phyloP scores from a whole-genome alignment of 2,113 vertebrate species.

The Dinomys branickii region DNA sequence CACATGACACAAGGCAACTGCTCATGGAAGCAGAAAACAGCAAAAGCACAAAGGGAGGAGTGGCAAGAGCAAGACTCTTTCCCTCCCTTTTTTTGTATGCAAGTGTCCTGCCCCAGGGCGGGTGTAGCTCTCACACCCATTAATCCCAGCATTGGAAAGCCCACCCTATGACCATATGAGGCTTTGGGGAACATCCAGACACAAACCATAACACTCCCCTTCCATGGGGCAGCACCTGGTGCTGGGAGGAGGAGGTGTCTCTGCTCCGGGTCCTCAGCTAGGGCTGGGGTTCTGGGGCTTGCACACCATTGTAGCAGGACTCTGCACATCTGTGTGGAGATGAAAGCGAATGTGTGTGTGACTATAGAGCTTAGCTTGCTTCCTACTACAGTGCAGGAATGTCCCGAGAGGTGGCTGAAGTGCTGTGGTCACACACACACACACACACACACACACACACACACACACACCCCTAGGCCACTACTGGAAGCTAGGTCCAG shows the following conservation, averaged over 20 bases:
- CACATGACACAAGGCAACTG: no score
- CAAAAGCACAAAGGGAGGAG: no score
- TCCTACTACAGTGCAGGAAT: not conserved
- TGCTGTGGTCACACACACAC: not conserved
- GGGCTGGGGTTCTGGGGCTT: not conserved
- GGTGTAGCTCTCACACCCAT: no score
- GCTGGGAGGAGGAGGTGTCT: not conserved
- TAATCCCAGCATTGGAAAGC: no score
- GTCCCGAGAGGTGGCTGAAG: no score
- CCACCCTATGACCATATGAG: no score
- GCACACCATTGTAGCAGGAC: not conserved
- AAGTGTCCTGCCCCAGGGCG: no score
- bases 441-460: no score
- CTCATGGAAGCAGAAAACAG: no score
- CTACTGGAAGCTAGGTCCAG: not conserved
- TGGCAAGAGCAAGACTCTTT: no score
- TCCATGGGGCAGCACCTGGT: not conserved
- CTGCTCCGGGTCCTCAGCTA: not conserved
- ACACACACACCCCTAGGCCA: not conserved
- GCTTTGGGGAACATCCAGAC: no score
- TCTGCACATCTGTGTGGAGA: not conserved
- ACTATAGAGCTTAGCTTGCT: fast-evolving
- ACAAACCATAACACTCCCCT: not conserved
- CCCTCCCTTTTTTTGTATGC: no score
- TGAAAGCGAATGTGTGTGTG: not conserved